These are phyloP conservation scores for Chlorops oryzae DNA, from an alignment of 1,140 invertebrate genomes.

Conservation along the genomic window DNA sequence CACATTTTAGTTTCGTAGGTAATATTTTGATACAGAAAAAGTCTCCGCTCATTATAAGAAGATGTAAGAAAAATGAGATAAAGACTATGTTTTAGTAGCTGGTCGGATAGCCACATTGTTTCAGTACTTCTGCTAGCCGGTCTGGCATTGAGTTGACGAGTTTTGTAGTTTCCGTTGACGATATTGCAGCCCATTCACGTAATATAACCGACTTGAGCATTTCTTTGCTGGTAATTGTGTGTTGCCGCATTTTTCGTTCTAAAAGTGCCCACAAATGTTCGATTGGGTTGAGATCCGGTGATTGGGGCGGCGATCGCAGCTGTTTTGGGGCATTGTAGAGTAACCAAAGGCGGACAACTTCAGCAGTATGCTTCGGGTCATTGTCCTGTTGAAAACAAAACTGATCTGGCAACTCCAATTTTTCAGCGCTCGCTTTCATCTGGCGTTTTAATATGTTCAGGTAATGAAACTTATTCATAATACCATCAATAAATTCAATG, in stretches of 20 bases:
- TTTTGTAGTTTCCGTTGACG: neutral
- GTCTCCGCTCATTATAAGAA: too few species aligned
- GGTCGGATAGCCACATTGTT: too few species aligned
- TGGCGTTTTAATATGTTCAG: neutral
- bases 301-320: conserved; percentile 2
- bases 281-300: conserved; percentile 5
- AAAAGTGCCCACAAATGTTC: conserved; percentile 7
- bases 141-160: conserved; percentile 5
- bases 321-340: conserved; percentile 3
- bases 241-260: neutral
- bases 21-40: too few species aligned
- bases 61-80: too few species aligned
- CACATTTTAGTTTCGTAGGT: too few species aligned
- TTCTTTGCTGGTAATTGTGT: conserved; percentile 1
- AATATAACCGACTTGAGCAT: neutral
- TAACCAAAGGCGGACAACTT: conserved; percentile 2
- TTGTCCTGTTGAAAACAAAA: conserved; percentile 8
- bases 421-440: neutral
- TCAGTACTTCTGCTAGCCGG: too few species aligned
- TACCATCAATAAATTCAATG: neutral
- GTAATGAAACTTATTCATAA: neutral
- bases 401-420: neutral
- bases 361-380: conserved; percentile 1
- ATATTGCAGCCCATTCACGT: neutral
- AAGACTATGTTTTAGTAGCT: too few species aligned